A percentile compares a stretch with the other conserved stretches of the same genome.
phyloP scores from a whole-genome alignment of 1,140 invertebrate species.

The Neocloeon triangulifer region DNA sequence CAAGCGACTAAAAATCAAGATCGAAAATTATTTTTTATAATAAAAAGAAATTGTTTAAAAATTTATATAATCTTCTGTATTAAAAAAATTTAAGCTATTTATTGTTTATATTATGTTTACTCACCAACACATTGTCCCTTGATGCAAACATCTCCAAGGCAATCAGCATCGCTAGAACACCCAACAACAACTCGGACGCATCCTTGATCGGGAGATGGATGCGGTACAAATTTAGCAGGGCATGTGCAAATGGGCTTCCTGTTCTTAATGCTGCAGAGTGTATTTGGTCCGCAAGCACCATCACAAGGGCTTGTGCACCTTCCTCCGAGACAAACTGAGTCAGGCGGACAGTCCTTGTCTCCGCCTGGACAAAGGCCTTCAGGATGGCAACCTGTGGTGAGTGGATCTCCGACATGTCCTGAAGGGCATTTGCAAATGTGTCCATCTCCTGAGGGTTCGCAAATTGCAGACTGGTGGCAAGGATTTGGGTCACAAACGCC shows the following conservation, averaged over 20 bases:
- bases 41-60: too few relatives aligned
- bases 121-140: slow-evolving; percentile 54
- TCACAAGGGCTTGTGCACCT: slow-evolving; percentile 57
- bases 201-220: slow-evolving; percentile 27
- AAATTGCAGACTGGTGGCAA: slow-evolving; percentile 58
- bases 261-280: slow-evolving; percentile 49
- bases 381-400: slow-evolving; percentile 42
- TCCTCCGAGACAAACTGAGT: slow-evolving; percentile 45
- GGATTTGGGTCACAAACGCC: slow-evolving; percentile 51
- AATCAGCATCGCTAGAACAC: slow-evolving; percentile 52
- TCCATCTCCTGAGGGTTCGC: slow-evolving; percentile 32
- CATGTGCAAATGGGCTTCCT: slow-evolving; percentile 53
- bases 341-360: slow-evolving; percentile 47
- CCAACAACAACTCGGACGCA: slow-evolving; percentile 41
- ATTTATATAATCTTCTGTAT: too few relatives aligned
- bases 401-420: slow-evolving; percentile 52
- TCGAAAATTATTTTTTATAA: too few relatives aligned
- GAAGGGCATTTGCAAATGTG: slow-evolving; percentile 51
- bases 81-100: too few relatives aligned
- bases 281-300: slow-evolving; percentile 48
- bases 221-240: slow-evolving; percentile 38
- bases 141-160: slow-evolving; percentile 48
- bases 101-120: too few relatives aligned
- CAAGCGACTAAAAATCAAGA: slow-evolving; percentile 42
- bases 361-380: slow-evolving; percentile 45